A percentile compares a stretch with the other conserved stretches of the same genome.
Evolutionary conservation across 1,140 invertebrate species (phyloP).

Genomic region (Orius insidiosus): DNA sequence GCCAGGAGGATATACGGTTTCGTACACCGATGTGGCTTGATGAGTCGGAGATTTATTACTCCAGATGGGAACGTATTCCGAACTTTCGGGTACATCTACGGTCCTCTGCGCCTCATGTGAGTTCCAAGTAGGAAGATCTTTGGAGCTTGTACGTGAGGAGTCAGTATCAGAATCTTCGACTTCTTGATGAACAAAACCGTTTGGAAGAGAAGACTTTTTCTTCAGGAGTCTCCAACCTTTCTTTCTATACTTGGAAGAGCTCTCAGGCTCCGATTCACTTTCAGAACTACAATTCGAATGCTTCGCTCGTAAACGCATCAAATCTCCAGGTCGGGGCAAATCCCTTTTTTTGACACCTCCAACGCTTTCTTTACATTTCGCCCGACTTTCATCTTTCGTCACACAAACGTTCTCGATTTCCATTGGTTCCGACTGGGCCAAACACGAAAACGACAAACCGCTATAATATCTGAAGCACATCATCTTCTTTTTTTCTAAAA

Average conservation of each 20-base stretch:
- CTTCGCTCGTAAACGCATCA: slow-evolving; percentile 12
- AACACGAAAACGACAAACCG: slow-evolving; percentile 27
- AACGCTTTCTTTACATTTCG: slow-evolving; percentile 7
- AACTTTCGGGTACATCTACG: slow-evolving; percentile 9
- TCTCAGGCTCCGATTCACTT: slow-evolving; percentile 23
- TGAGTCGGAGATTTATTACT: slow-evolving; percentile 13
- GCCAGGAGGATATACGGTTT: slow-evolving; percentile 23
- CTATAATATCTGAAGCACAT: slow-evolving; percentile 33
- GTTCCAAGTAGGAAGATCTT: slow-evolving; percentile 23
- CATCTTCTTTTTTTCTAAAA: slow-evolving; percentile 28
- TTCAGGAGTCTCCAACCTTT: slow-evolving; percentile 20
- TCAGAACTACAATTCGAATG: slow-evolving; percentile 21
- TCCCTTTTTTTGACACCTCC: slow-evolving; percentile 15
- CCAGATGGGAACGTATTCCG: slow-evolving; percentile 27
- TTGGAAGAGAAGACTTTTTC: slow-evolving; percentile 18
- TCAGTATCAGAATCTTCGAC: slow-evolving; percentile 20
- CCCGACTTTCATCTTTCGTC: slow-evolving; percentile 8
- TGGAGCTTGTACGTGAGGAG: slow-evolving; percentile 19
- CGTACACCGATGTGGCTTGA: slow-evolving; percentile 24
- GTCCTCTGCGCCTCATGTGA: slow-evolving; percentile 22
- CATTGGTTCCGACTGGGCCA: slow-evolving; percentile 30
- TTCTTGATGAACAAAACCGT: slow-evolving; percentile 15
- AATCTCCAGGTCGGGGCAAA: slow-evolving; percentile 16
- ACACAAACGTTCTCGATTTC: slow-evolving; percentile 22
- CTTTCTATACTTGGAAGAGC: slow-evolving; percentile 18